phyloP scores from a whole-genome alignment of 64 coral and sea anemone species.

The Montipora cactus region DNA sequence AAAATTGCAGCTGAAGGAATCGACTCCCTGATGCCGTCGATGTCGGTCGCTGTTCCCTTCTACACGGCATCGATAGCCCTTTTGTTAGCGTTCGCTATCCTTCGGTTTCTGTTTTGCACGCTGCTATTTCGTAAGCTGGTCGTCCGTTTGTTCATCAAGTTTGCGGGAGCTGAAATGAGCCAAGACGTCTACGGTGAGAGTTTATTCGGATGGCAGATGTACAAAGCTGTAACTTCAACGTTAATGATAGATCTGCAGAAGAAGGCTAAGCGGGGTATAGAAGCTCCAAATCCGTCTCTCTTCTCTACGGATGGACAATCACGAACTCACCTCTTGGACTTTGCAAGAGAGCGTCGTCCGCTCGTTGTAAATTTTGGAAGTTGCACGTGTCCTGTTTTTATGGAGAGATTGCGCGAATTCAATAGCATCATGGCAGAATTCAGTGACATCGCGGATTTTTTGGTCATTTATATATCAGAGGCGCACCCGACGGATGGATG shows the following conservation, averaged over 20 bases:
- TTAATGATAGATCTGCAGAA: constrained; percentile 63
- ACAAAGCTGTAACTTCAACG: constrained; percentile 44
- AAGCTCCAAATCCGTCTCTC: constrained; percentile 63
- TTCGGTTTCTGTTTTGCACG: constrained; percentile 56
- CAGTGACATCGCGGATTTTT: constrained; percentile 73
- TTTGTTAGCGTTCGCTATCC: constrained; percentile 47
- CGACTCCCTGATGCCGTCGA: neutral
- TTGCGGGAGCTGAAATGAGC: constrained; percentile 48
- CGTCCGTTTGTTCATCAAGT: constrained; percentile 46
- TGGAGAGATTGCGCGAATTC: constrained; percentile 62
- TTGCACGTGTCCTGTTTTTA: constrained; percentile 89
- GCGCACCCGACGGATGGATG: constrained; percentile 90
- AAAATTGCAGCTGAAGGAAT: neutral
- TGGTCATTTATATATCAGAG: constrained; percentile 82
- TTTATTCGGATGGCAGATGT: constrained; percentile 83
- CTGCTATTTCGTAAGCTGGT: constrained; percentile 48
- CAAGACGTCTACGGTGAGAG: constrained; percentile 76
- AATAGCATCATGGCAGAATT: constrained; percentile 68
- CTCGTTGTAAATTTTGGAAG: constrained; percentile 87
- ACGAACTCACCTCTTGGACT: constrained; percentile 61
- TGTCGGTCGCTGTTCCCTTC: constrained; percentile 37
- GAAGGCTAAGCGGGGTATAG: constrained; percentile 34
- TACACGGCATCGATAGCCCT: constrained; percentile 55
- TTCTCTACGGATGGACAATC: constrained; percentile 60
- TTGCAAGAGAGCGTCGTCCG: constrained; percentile 44